phyloP scores from a whole-genome alignment of 2,888 invertebrate genomes.

The Nomada fabriciana region DNA sequence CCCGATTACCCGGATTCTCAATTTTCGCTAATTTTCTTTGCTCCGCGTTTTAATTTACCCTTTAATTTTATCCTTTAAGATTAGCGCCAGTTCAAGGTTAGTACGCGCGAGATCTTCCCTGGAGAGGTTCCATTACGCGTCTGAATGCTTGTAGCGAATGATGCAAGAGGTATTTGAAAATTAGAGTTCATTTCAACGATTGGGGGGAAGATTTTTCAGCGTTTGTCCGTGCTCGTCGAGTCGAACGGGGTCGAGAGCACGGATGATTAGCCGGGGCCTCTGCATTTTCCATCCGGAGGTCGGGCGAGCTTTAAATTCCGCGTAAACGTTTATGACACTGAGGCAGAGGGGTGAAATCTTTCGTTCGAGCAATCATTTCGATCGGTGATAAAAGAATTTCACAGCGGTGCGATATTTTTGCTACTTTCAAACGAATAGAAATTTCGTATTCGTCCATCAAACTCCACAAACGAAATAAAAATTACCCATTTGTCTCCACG shows the following conservation, averaged over 20 bases:
- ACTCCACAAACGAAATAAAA: too few relatives aligned
- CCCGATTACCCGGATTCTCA: not conserved
- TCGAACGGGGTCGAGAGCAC: slow-evolving; percentile 74
- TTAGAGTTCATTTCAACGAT: slow-evolving; percentile 41
- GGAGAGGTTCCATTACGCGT: not conserved
- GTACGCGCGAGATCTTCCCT: not conserved
- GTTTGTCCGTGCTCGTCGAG: slow-evolving; percentile 52
- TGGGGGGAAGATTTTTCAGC: slow-evolving; percentile 41
- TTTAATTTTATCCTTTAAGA: not conserved
- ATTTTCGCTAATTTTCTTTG: not conserved
- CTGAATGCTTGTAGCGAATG: not conserved
- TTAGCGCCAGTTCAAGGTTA: slow-evolving; percentile 20
- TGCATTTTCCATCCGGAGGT: slow-evolving; percentile 28
- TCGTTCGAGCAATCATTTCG: too few relatives aligned
- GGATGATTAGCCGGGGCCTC: slow-evolving; percentile 65
- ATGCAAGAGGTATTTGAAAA: slow-evolving; percentile 29
- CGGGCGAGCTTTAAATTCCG: slow-evolving; percentile 25
- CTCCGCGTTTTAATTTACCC: not conserved
- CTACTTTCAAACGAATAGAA: too few relatives aligned
- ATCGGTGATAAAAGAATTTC: too few relatives aligned
- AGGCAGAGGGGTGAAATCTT: not conserved
- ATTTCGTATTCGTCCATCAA: too few relatives aligned
- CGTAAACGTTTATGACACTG: slow-evolving; percentile 40
- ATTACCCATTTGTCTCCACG: too few relatives aligned
- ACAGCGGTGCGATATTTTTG: too few relatives aligned